Conservation (phyloP, 1,140 invertebrate genomes). For the Delia radicum region DNA sequence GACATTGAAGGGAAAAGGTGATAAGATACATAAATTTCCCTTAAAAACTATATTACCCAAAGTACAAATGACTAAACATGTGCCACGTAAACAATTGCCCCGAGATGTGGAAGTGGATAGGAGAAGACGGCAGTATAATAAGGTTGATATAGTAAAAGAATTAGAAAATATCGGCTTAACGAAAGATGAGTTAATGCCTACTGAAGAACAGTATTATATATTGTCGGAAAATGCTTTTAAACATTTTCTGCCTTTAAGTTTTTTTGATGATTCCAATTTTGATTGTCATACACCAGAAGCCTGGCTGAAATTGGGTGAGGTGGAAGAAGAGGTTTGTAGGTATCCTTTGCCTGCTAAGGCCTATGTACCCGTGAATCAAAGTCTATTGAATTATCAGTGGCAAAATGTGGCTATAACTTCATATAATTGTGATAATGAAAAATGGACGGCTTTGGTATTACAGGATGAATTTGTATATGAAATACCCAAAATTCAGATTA, state of each 20-base stretch:
- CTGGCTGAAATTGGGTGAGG: constrained; percentile 45
- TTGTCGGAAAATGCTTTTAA: constrained; percentile 46
- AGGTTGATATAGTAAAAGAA: constrained; percentile 39
- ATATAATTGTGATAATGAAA: constrained; percentile 32
- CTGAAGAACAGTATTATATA: constrained; percentile 43
- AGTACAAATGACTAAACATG: constrained; percentile 43
- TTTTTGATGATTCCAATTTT: constrained; percentile 46
- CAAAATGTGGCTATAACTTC: constrained; percentile 37
- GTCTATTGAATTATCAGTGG: constrained; percentile 43
- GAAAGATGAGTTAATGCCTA: constrained; percentile 39
- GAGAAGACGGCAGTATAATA: constrained; percentile 39
- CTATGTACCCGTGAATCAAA: constrained; percentile 39
- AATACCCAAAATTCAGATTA: constrained; percentile 48
- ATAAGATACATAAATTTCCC: constrained; percentile 42
- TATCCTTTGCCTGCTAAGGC: constrained; percentile 46
- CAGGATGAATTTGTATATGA: constrained; percentile 39
- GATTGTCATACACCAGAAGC: constrained; percentile 42
- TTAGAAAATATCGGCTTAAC: constrained; percentile 38
- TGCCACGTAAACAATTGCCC: constrained; percentile 42
- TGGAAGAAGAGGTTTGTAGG: constrained; percentile 32
- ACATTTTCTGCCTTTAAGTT: constrained; percentile 48
- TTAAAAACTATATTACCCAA: constrained; percentile 49
- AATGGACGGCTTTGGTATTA: constrained; percentile 39
- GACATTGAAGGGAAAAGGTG: constrained; percentile 37
- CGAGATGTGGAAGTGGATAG: constrained; percentile 52